phyloP scores from a whole-genome alignment of 2,797 vertebrate species.

The Sebastes trivittatus region DNA sequence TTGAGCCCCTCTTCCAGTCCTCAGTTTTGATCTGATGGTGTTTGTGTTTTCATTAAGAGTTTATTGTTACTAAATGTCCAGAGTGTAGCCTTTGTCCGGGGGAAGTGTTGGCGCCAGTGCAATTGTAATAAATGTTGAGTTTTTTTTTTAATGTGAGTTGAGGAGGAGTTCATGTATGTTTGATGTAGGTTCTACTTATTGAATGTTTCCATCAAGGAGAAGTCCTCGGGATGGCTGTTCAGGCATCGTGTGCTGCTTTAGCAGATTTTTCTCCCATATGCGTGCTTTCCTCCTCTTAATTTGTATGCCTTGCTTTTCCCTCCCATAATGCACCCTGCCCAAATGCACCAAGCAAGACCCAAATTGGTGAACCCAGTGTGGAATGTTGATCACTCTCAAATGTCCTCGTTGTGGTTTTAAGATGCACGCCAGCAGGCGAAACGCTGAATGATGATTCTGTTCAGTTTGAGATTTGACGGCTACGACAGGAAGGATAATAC shows the following conservation, averaged over 20 bases:
- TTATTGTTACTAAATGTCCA: constrained; percentile 68
- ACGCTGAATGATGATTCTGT: constrained; percentile 25
- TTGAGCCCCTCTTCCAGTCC: constrained; percentile 58
- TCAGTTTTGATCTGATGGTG: constrained; percentile 54
- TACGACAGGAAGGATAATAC: constrained; percentile 28
- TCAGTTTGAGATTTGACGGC: constrained; percentile 44
- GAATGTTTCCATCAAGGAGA: constrained; percentile 69
- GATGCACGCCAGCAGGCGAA: background rate
- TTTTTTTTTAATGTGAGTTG: constrained; percentile 38
- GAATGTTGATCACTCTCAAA: constrained; percentile 33
- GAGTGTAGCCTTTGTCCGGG: constrained; percentile 63
- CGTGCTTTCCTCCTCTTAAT: constrained; percentile 24
- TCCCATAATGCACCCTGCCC: constrained; percentile 3
- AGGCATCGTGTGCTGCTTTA: constrained; percentile 24
- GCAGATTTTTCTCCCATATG: constrained; percentile 32
- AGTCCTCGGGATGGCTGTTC: constrained; percentile 24
- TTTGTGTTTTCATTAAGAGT: constrained; percentile 64
- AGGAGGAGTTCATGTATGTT: constrained; percentile 40
- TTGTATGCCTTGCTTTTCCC: constrained; percentile 29
- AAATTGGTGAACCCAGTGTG: background rate
- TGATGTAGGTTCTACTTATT: constrained; percentile 48
- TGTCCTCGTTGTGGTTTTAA: constrained; percentile 1
- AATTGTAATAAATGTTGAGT: constrained; percentile 68
- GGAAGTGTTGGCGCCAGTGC: constrained; percentile 63
- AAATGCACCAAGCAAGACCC: constrained; percentile 19